Conservation (phyloP, 1,140 invertebrate genomes). For the Kradibia gibbosae region DNA sequence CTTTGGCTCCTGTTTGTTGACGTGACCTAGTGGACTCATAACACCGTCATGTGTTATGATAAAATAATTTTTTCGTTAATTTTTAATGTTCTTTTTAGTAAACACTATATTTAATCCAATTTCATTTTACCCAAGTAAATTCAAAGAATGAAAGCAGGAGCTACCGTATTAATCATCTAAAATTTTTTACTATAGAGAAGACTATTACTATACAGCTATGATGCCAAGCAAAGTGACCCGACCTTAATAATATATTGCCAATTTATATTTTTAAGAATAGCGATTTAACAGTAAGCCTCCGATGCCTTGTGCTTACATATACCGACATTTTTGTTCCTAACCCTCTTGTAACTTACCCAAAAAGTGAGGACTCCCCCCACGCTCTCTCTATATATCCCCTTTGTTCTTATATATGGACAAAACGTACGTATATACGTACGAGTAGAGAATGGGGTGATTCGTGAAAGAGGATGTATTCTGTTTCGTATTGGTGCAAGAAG, state of each 20-base stretch:
- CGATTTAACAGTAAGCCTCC: conserved; percentile 30
- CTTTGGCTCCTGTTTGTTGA: too few species aligned
- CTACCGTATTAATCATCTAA: too few species aligned
- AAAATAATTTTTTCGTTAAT: too few species aligned
- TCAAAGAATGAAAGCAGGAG: too few species aligned
- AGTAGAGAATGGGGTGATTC: conserved; percentile 44
- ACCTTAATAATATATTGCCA: conserved; percentile 20
- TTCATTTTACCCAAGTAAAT: too few species aligned
- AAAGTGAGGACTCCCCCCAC: background rate
- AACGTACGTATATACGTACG: background rate
- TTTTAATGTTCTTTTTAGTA: too few species aligned
- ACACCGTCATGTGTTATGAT: too few species aligned
- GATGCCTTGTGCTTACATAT: conserved; percentile 9
- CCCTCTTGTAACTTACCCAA: background rate
- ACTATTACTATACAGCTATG: too few species aligned
- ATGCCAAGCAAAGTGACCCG: background rate
- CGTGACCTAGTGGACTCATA: too few species aligned
- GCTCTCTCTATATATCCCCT: background rate
- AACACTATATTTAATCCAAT: too few species aligned
- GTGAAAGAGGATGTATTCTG: conserved; percentile 51
- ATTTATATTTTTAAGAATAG: conserved; percentile 14
- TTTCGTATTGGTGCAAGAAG: background rate
- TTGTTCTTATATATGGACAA: background rate
- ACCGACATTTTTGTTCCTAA: conserved; percentile 31
- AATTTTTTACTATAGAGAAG: too few species aligned